A percentile compares a stretch with the other conserved stretches of the same genome.
phyloP scores from a whole-genome alignment of 2,797 vertebrate genomes.

The Pteropus rufus region DNA sequence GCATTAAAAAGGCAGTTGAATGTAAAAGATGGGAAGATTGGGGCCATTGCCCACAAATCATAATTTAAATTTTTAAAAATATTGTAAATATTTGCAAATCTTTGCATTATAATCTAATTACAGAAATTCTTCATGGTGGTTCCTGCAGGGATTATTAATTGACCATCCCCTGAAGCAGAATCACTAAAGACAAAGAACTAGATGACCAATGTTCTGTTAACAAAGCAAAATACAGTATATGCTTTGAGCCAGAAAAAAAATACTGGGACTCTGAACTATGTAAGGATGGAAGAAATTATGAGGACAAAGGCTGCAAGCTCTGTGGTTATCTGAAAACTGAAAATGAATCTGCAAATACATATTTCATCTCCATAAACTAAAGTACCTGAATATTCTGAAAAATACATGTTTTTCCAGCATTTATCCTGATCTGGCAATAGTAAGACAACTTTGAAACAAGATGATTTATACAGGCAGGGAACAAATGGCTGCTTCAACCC shows the following conservation, averaged over 20 bases:
- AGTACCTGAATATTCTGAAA: neutral
- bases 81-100: constrained; percentile 74
- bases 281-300: neutral
- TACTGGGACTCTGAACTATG: neutral
- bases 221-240: constrained; percentile 44
- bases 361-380: neutral
- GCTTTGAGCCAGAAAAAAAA: neutral
- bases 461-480: neutral
- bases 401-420: neutral
- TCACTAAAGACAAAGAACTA: constrained; percentile 77
- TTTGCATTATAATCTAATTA: constrained; percentile 81
- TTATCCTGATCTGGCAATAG: constrained; percentile 9
- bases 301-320: neutral
- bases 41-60: constrained; percentile 65
- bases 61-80: constrained; percentile 75
- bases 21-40: constrained; percentile 66
- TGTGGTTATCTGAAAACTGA: neutral
- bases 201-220: constrained; percentile 71
- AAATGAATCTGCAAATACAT: neutral
- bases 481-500: neutral
- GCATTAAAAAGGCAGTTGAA: constrained; percentile 14
- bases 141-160: constrained; percentile 75
- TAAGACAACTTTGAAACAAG: constrained; percentile 35
- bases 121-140: constrained; percentile 71
- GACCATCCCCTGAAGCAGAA: constrained; percentile 71